Conservation (phyloP, 2,797 vertebrate species). For the Diplodus puntazzo region DNA sequence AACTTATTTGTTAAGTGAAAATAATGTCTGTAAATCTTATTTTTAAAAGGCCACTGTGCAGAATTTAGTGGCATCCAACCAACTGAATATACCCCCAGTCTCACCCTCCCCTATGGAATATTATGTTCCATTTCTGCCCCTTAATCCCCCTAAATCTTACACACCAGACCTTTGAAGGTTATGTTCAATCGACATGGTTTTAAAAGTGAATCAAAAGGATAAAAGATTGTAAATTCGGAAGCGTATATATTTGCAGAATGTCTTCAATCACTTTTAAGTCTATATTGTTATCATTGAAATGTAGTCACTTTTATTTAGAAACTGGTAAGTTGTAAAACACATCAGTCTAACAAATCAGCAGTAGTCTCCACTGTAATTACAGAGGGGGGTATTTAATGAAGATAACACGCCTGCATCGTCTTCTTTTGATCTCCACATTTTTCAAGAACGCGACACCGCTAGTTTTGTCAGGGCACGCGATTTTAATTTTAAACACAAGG, state of each 20-base stretch:
- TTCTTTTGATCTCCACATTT: constrained; percentile 46
- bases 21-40: background rate
- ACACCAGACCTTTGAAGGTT: background rate
- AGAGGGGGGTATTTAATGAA: constrained; percentile 29
- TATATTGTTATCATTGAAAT: background rate
- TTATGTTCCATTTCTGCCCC: too few relatives aligned
- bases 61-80: too few relatives aligned
- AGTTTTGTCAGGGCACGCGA: constrained; percentile 36
- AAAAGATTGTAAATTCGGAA: background rate
- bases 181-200: background rate
- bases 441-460: constrained; percentile 24
- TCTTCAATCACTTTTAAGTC: background rate
- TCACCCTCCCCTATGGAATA: too few relatives aligned
- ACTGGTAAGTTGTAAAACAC: background rate
- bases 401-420: constrained; percentile 32
- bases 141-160: too few relatives aligned
- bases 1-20: background rate
- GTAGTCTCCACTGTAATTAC: constrained; percentile 2
- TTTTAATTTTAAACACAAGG: constrained; percentile 68
- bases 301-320: constrained; percentile 16
- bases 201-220: constrained; percentile 6
- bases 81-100: too few relatives aligned
- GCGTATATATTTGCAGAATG: background rate
- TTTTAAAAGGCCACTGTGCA: background rate
- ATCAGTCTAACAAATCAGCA: constrained; percentile 2